phyloP scores from a whole-genome alignment of 2,797 vertebrate species.

The Melanotaenia nigrans region DNA sequence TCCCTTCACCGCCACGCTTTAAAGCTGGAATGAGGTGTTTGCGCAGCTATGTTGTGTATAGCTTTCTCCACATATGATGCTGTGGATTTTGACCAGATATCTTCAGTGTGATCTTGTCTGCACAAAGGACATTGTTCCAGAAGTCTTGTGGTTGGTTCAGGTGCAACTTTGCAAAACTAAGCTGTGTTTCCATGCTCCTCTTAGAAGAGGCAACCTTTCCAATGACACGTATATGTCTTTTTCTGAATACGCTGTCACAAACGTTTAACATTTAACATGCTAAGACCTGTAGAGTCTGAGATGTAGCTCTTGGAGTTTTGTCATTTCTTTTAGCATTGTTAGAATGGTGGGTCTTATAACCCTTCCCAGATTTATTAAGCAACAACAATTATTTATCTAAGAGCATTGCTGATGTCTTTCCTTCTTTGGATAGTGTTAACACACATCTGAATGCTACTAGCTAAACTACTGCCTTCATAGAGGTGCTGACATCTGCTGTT shows the following conservation, averaged over 20 bases:
- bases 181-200: background rate
- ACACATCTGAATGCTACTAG: background rate
- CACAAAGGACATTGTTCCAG: background rate
- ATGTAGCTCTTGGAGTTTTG: background rate
- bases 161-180: background rate
- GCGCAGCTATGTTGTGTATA: background rate
- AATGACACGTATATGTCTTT: background rate
- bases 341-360: background rate
- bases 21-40: background rate
- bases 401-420: background rate
- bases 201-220: background rate
- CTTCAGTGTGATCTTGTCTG: background rate
- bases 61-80: background rate
- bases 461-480: background rate
- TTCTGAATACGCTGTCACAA: background rate
- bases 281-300: background rate
- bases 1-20: background rate
- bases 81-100: background rate
- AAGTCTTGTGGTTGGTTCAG: background rate
- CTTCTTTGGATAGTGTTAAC: background rate
- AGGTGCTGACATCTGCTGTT: background rate
- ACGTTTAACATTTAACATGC: background rate
- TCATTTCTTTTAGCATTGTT: background rate
- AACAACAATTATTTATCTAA: background rate
- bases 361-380: background rate